These are phyloP conservation scores for Heliconius erato DNA, from an alignment of 2,888 invertebrate species.

Conservation along the genomic window DNA sequence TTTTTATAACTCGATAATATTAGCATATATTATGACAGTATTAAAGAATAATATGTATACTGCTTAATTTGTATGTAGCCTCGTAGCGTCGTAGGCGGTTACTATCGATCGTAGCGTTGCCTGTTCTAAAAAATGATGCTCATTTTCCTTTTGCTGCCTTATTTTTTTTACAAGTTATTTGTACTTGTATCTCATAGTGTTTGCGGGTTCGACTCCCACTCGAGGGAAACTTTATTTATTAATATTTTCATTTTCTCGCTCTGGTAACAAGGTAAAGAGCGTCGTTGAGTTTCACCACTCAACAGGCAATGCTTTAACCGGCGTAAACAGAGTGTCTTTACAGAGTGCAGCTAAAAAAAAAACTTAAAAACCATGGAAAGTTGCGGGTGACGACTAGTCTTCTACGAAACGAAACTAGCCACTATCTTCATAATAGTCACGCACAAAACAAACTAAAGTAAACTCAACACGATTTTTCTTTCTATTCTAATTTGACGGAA, in stretches of 20 bases:
- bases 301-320: too few species aligned
- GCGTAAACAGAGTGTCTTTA: neutral
- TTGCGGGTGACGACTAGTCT: neutral
- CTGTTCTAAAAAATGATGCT: slow-evolving; percentile 37
- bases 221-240: too few species aligned
- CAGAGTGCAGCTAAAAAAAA: neutral
- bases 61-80: slow-evolving; percentile 38
- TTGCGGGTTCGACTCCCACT: too few species aligned
- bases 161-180: neutral
- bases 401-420: neutral
- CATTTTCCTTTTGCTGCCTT: slow-evolving; percentile 25
- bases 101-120: slow-evolving; percentile 57
- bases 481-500: slow-evolving; percentile 46
- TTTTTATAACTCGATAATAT: neutral
- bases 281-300: too few species aligned
- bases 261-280: too few species aligned
- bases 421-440: neutral
- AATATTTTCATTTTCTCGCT: too few species aligned
- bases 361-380: neutral
- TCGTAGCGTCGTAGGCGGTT: slow-evolving; percentile 55
- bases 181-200: neutral
- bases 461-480: slow-evolving; percentile 21
- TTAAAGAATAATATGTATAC: neutral
- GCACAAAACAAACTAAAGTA: slow-evolving; percentile 14
- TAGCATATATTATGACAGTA: neutral